These are phyloP conservation scores for Netelia melanura DNA, from an alignment of 2,888 invertebrate species.

Conservation along the genomic window DNA sequence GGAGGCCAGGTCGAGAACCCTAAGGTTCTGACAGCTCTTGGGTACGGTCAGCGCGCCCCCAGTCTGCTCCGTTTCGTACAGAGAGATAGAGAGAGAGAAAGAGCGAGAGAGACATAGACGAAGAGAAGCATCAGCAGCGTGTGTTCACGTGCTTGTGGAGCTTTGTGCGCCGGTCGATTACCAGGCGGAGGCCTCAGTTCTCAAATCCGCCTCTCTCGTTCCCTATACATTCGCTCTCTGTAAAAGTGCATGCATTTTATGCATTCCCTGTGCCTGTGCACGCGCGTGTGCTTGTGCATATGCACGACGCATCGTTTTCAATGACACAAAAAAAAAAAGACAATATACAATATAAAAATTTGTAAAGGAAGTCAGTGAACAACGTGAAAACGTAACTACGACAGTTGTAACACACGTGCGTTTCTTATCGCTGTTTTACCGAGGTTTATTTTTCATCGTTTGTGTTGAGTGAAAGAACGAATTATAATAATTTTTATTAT, in stretches of 20 bases:
- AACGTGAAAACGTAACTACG: no score
- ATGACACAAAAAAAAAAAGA: not conserved
- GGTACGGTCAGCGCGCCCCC: slow-evolving; percentile 57
- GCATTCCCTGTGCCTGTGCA: not conserved
- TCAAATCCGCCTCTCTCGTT: slow-evolving; percentile 29
- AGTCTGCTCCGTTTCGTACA: slow-evolving; percentile 49
- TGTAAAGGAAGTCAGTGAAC: no score
- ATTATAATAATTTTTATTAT: no score
- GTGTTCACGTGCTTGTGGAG: slow-evolving; percentile 68
- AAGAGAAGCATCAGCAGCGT: slow-evolving; percentile 40
- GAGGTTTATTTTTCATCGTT: no score
- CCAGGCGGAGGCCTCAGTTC: slow-evolving; percentile 57
- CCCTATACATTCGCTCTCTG: slow-evolving; percentile 23
- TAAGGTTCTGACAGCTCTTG: slow-evolving; percentile 64
- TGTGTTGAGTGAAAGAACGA: no score
- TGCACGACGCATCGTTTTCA: slow-evolving; percentile 30
- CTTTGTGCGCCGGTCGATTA: slow-evolving; percentile 72
- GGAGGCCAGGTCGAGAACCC: slow-evolving; percentile 65
- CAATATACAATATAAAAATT: no score
- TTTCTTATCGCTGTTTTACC: no score
- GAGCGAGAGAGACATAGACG: slow-evolving; percentile 17
- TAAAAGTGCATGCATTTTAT: slow-evolving; percentile 10
- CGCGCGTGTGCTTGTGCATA: slow-evolving; percentile 1
- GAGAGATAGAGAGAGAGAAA: slow-evolving; percentile 26
- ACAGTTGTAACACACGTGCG: no score